Base-by-base conservation (phyloP, 2,113 vertebrate species). In the Notothenia rossii region DNA sequence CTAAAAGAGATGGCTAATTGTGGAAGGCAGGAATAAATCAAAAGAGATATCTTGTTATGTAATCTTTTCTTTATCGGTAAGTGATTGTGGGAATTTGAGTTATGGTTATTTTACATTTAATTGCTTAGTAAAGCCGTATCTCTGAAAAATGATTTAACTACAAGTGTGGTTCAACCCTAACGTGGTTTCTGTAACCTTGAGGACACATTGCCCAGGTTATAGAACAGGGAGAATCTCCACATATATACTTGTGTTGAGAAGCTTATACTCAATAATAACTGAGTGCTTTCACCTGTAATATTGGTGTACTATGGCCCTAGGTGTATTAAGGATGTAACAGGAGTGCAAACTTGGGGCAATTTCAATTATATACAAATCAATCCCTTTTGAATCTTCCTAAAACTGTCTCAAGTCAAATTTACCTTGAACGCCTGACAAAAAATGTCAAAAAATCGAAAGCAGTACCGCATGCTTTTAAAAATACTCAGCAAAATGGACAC, bases 21-120 rank as follows among this genome's bases (percentile, higher is more conserved):
- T 63, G 65, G 50, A 36, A 72, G 45, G 7, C 14, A 55, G 33
- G 56, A 74, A 69, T 45, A 61, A 76, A 81, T 72, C 50, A 14
- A 60, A 7, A 17, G 12, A 67, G 1, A 18, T 3, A 36, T 20
- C 40, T 15, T 29, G 8, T 29, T 29, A 29, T 29, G n/a, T 53
- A 40, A 25, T 55, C 7, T 79, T 48, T n/a, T 68, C 22, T 51
- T 33, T 13, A 17, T 7, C 7, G 3, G 8, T 20, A 15, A 8
- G 70, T 50, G 33, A 61, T 20, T 49, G 11, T 13, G 45, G 3
- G 17, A 14, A 68, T 22, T 54, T 1, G 5, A 81, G 22, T 51
- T 29, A 7, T 5, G 2, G 7, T 58, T 48, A 11, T 36, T 65
- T 65, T 25, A 58, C 65, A 51, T n/a, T 2, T 17, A 54, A 33